Conservation (phyloP, 2,113 vertebrate species). For the Rhipidura dahli region DNA sequence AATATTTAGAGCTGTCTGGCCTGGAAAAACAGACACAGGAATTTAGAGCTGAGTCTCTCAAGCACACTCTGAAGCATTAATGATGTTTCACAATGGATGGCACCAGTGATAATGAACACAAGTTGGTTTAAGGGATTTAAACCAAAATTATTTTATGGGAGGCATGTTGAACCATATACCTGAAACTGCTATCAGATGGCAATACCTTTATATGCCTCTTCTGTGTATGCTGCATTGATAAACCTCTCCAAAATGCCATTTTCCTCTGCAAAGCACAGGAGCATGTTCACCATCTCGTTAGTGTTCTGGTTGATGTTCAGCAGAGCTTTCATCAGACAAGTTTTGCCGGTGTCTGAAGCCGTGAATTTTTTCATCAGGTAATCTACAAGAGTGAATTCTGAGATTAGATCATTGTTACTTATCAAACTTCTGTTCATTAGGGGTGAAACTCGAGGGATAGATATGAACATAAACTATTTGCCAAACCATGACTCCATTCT, state of each 20-base stretch:
- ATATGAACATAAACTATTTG: not conserved
- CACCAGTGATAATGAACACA: not conserved
- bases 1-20: conserved; percentile 80
- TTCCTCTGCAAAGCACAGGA: conserved; percentile 75
- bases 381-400: conserved; percentile 52
- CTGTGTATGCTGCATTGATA: conserved; percentile 79
- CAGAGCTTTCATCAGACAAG: conserved; percentile 83
- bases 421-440: not conserved
- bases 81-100: not conserved
- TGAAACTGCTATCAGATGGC: not conserved
- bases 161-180: not conserved
- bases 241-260: conserved; percentile 72
- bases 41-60: not conserved
- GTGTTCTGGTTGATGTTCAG: conserved; percentile 78
- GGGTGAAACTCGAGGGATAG: not conserved
- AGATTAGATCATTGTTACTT: not conserved
- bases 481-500: not conserved
- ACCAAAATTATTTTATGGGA: not conserved
- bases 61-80: not conserved
- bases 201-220: conserved; percentile 80
- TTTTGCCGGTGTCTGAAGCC: conserved; percentile 76
- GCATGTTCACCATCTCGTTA: conserved; percentile 59
- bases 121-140: not conserved
- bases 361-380: conserved; percentile 81
- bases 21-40: conserved; percentile 37